Evolutionary conservation across 2,113 vertebrate species (phyloP).

Genomic region (Aplodontia rufa): DNA sequence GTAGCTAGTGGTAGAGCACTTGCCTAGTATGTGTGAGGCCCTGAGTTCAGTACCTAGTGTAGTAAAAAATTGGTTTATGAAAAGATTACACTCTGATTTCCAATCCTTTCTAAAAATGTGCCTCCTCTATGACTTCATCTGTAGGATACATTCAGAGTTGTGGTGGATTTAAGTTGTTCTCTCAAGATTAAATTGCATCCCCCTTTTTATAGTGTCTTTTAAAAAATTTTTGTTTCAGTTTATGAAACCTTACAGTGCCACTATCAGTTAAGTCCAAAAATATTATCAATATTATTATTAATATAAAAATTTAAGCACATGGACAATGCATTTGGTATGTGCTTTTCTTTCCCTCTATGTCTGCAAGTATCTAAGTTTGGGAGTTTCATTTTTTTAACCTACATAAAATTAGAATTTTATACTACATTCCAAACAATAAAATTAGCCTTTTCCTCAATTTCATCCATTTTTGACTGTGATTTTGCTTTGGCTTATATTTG

Average conservation of each 20-base stretch:
- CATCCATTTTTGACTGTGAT: conserved; percentile 54
- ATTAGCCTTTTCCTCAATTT: conserved; percentile 56
- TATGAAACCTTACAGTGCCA: neutral
- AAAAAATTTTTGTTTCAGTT: conserved; percentile 40
- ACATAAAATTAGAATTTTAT: conserved; percentile 68
- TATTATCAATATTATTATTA: conserved; percentile 45
- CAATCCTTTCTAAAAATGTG: neutral
- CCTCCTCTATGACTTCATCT: neutral
- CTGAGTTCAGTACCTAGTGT: neutral
- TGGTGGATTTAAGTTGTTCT: neutral
- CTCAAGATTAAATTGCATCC: neutral
- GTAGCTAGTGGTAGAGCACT: neutral
- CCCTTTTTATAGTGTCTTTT: neutral
- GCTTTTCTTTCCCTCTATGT: conserved; percentile 15
- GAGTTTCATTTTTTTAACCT: conserved; percentile 47
- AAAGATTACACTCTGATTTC: neutral
- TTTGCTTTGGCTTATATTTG: conserved; percentile 58
- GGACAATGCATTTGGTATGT: neutral
- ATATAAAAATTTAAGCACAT: conserved; percentile 37
- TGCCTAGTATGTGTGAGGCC: neutral
- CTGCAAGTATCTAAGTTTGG: neutral
- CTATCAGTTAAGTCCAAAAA: conserved; percentile 23
- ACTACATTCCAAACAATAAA: conserved; percentile 45
- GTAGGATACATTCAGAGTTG: neutral
- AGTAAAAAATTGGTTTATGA: neutral